Conservation (phyloP, 2,797 vertebrate species). For the Masticophis lateralis region DNA sequence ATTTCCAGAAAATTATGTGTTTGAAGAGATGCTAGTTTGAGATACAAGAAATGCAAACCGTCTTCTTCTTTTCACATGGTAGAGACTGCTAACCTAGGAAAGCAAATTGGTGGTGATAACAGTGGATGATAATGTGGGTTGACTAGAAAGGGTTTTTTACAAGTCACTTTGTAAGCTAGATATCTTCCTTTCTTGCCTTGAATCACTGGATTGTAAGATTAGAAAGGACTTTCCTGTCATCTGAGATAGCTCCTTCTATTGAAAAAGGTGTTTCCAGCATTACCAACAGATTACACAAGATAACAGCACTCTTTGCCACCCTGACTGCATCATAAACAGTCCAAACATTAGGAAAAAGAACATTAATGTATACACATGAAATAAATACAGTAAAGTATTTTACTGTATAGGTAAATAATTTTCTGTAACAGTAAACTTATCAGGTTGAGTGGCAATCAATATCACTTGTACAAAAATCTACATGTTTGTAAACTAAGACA, state of each 20-base stretch:
- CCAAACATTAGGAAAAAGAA: not conserved
- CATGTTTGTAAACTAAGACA: not conserved
- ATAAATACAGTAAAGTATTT: not conserved
- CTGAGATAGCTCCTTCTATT: not conserved
- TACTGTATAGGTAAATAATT: not conserved
- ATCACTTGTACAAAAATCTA: not conserved
- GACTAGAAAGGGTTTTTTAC: not conserved
- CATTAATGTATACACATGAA: not conserved
- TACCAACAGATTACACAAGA: not conserved
- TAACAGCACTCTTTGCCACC: not conserved
- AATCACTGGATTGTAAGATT: constrained; percentile 1
- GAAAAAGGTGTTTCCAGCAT: not conserved
- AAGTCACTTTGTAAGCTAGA: constrained; percentile 14
- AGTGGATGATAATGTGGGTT: not conserved
- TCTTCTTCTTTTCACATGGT: not conserved
- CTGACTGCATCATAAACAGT: not conserved
- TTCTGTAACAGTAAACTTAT: not conserved
- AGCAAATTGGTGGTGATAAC: not conserved
- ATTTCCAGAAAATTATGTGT: not conserved
- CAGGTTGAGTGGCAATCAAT: not conserved
- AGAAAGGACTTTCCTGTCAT: not conserved
- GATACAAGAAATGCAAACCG: constrained; percentile 1
- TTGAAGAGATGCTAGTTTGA: not conserved
- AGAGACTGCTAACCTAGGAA: constrained; percentile 4
- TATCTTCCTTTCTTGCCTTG: not conserved